Percentiles rank a stretch among this genome's conserved stretches.
Evolutionary conservation across 92 coral and sea anemone species (phyloP).

Genomic region (Epizoanthus stellaris): DNA sequence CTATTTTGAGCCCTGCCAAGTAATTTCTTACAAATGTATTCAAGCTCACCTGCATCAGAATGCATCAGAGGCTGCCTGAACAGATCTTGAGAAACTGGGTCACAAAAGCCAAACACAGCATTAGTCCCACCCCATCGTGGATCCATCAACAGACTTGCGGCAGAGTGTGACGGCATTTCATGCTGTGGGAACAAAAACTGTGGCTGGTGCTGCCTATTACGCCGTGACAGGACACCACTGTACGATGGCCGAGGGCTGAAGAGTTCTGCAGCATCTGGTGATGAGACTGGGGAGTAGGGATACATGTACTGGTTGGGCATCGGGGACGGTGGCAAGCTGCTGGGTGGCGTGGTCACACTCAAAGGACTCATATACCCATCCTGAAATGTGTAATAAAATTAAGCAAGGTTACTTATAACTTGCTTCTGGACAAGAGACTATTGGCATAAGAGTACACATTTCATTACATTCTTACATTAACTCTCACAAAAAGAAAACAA

Average conservation of each 20-base stretch:
- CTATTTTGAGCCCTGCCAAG: neutral
- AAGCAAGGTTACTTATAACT: too few species aligned
- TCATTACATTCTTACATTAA: too few species aligned
- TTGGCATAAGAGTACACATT: too few species aligned
- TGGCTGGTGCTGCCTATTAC: slow-evolving; percentile 52
- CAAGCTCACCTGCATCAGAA: slow-evolving; percentile 20
- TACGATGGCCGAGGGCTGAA: slow-evolving; percentile 85
- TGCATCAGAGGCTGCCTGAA: slow-evolving; percentile 19
- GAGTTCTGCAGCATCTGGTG: slow-evolving; percentile 75
- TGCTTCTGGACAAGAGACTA: too few species aligned
- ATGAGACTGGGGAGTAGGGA: slow-evolving; percentile 88
- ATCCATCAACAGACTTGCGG: slow-evolving; percentile 76
- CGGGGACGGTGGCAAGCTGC: slow-evolving; percentile 90
- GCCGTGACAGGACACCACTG: slow-evolving; percentile 68
- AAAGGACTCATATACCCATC: slow-evolving; percentile 46
- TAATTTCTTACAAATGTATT: neutral
- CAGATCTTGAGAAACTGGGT: slow-evolving; percentile 29
- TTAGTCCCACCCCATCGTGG: slow-evolving; percentile 87
- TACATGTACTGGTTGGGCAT: slow-evolving; percentile 72
- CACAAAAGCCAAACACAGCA: slow-evolving; percentile 76
- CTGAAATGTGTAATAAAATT: neutral
- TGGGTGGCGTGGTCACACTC: slow-evolving; percentile 92
- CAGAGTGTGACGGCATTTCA: slow-evolving; percentile 45
- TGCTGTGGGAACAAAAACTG: slow-evolving; percentile 45
- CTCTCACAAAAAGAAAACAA: too few species aligned